Evolutionary conservation across 2,797 vertebrate genomes (phyloP), one percentile per base, ranked within the genome.

Genomic region (Lithobates sylvaticus): DNA sequence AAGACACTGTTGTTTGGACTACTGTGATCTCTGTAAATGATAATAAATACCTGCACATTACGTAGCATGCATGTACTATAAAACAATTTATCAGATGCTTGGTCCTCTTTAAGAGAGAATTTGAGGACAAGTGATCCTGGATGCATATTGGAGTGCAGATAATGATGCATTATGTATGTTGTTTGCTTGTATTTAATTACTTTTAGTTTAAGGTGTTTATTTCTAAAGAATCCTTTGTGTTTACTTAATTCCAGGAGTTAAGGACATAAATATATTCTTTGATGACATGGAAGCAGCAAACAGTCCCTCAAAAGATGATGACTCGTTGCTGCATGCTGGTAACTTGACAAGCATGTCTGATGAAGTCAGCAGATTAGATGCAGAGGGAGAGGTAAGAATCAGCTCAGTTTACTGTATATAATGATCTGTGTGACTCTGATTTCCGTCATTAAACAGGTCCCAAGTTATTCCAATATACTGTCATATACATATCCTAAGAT

Each of bases 341-440:
- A 96, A 96, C 81, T 91, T 96, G 91, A 97, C 95, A 89, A 96
- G 95, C 91, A 95, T 95, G 90, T 96, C 96, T 3, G 96, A 97
- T 9, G 96, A 96, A 72, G 94, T 94, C 90, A 96, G 96, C 84
- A 95, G 94, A 88, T 90, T 96, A 26, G 95, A 97, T 78, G 89
- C 93, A 18, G 91, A 91, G 54, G 94, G 93, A 88, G 96, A 97
- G 96, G 97, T 98, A 92, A 95, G 94, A 80, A 21, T 93, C 78
- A 21, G 32, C 50, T 81, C 9, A 5, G 0, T 76, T 67, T 54
- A 61, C 70, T 79, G 16, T 42, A 26, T n/a, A 8, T 81, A 4
- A 67, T 67, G 64, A 65, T 65, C 1, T 39, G 9, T 18, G 21
- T 61, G 6, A 54, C 50, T 54, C 16, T 54, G 50, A 54, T 54